Base-by-base conservation (phyloP, 2,797 vertebrate genomes). In the Parambassis ranga region DNA sequence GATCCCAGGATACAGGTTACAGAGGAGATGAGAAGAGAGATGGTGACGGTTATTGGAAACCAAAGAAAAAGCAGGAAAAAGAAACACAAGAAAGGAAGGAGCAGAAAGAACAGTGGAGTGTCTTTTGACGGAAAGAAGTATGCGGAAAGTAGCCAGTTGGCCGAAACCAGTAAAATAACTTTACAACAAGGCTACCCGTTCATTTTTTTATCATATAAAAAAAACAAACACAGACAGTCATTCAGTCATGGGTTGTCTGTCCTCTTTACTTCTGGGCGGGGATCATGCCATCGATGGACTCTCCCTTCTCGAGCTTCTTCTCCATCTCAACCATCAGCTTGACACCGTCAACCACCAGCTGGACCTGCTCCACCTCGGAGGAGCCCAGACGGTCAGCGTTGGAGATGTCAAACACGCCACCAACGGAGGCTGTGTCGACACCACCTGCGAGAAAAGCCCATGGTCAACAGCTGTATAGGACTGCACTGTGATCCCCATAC, bases 271-370 rank as follows among this genome's bases (percentile, higher is more conserved):
- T 94, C 94, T 98, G 96, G 60, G 96, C 96, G 0, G 96, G 96
- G 83, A 98, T 93, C 95, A 98, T 95, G 93, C 89, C 92, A 16
- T 98, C 96, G 7, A 98, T 95, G 78, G 94, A 16, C 77, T 95
- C 93, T 64, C 94, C 94, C 88, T 98, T 98, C 87, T 98, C 96
- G 41, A 98, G 91, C 75, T 94, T 95, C 94, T 98, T 98, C 92
- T 98, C 96, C 96, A 98, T 97, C 90, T 96, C 96, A 51, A 98
- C 79, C 96, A 98, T 96, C 65, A 98, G 93, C 87, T 98, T 98
- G 64, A 98, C 96, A 0, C 96, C 96, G 0, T 98, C 96, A 3
- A 98, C 96, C 91, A 98, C 96, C 91, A 97, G 77, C 93, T 98
- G 96, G 52, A 97, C 96, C 89, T 98, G 96, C 0, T 92, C 38